Evolutionary conservation across 2,888 invertebrate genomes (phyloP).

Genomic region (Diarsia brunnea): DNA sequence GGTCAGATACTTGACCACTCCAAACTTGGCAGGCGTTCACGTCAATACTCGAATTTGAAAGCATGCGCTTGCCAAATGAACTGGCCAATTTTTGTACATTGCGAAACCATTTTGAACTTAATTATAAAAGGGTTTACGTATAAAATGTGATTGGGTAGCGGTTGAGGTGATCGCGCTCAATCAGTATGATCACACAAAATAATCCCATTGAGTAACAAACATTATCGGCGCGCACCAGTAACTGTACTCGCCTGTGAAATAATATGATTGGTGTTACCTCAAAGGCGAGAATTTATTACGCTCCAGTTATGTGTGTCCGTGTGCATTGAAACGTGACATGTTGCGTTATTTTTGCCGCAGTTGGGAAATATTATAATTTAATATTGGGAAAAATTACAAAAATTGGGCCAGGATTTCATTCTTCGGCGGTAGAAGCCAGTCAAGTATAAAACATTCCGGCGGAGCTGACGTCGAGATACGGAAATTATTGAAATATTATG

Average conservation of each 20-base stretch:
- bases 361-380: constrained; percentile 66
- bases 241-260: constrained; percentile 67
- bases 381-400: constrained; percentile 62
- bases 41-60: constrained; percentile 71
- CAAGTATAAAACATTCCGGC: constrained; percentile 52
- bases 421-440: constrained; percentile 35
- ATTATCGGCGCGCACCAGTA: constrained; percentile 66
- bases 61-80: constrained; percentile 73
- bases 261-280: constrained; percentile 73
- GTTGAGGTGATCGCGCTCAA: constrained; percentile 54
- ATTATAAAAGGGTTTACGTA: constrained; percentile 51
- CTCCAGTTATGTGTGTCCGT: constrained; percentile 80
- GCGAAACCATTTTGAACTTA: constrained; percentile 65
- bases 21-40: constrained; percentile 72
- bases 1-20: constrained; percentile 70
- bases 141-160: constrained; percentile 41
- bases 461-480: constrained; percentile 30
- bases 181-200: constrained; percentile 64
- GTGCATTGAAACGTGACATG: constrained; percentile 80
- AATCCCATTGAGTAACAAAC: constrained; percentile 68
- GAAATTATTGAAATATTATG: constrained; percentile 40
- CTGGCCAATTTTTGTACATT: constrained; percentile 66
- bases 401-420: constrained; percentile 34
- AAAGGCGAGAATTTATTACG: constrained; percentile 80
- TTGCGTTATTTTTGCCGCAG: constrained; percentile 73